phyloP scores from a whole-genome alignment of 92 coral and sea anemone species.

The Epizoanthus scotinus region DNA sequence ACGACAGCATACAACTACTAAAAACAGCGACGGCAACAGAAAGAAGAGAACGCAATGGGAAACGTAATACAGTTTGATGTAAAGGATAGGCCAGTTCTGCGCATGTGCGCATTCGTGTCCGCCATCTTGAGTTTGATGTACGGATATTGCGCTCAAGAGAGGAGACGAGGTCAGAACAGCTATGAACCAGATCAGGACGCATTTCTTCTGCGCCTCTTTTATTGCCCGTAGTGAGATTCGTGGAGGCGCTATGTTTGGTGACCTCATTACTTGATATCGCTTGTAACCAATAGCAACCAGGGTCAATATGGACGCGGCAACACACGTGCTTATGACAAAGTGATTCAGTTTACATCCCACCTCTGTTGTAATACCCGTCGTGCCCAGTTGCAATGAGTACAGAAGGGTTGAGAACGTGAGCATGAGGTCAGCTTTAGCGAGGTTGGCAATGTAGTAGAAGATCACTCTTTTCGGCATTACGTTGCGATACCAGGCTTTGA shows the following conservation, averaged over 20 bases:
- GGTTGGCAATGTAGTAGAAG: neutral
- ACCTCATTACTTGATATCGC: neutral
- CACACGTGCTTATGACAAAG: neutral
- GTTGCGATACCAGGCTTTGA: neutral
- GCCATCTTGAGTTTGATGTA: neutral
- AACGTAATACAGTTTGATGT: neutral
- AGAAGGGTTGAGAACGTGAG: neutral
- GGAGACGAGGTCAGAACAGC: conserved; percentile 7
- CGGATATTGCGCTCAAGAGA: conserved; percentile 5
- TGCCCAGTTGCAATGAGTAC: neutral
- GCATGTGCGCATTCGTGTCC: neutral
- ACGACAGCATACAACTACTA: conserved; percentile 1
- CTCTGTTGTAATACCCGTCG: neutral
- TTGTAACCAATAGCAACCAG: conserved; percentile 16
- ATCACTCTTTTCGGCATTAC: neutral
- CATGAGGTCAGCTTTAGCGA: neutral
- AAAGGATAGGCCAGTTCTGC: neutral
- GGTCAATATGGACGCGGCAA: neutral
- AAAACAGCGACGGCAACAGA: neutral
- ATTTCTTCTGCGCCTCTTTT: neutral
- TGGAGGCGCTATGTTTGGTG: neutral
- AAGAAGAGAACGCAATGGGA: neutral
- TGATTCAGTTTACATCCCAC: neutral
- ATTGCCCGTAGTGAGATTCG: neutral
- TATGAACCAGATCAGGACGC: conserved; percentile 9